A percentile compares a stretch with the other conserved stretches of the same genome.
Conservation (phyloP, 2,888 invertebrate species). For the Leuctra nigra region DNA sequence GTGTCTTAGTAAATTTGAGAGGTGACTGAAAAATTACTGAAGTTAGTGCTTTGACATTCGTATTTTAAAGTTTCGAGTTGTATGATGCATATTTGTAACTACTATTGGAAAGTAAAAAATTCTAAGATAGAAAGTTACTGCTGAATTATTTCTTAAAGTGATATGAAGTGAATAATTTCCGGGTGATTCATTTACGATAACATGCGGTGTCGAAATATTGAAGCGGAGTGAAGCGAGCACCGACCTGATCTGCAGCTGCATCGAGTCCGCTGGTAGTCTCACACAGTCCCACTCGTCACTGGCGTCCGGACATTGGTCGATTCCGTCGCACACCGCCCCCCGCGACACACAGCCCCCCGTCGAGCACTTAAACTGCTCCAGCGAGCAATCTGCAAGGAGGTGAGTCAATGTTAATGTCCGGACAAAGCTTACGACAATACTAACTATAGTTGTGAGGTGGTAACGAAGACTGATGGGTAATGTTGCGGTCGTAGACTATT, state of each 20-base stretch:
- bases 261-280: slow-evolving; percentile 28
- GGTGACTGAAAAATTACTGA: too few relatives aligned
- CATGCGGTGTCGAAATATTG: too few relatives aligned
- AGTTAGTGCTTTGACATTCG: too few relatives aligned
- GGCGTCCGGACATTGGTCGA: slow-evolving; percentile 52
- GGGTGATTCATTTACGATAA: too few relatives aligned
- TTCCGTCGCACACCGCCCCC: slow-evolving; percentile 50
- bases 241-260: slow-evolving; percentile 29
- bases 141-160: too few relatives aligned
- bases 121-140: too few relatives aligned
- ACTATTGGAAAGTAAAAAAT: too few relatives aligned
- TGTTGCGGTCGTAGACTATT: too few relatives aligned
- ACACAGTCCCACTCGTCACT: slow-evolving; percentile 58
- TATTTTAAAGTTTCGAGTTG: too few relatives aligned
- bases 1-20: too few relatives aligned
- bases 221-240: not conserved
- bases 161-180: too few relatives aligned
- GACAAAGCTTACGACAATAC: not conserved
- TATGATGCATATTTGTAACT: too few relatives aligned
- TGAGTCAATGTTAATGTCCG: not conserved
- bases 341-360: slow-evolving; percentile 51
- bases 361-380: slow-evolving; percentile 48
- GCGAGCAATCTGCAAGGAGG: slow-evolving; percentile 42
- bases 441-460: not conserved
- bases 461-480: not conserved